Percentiles rank a stretch among this genome's conserved stretches.
Evolutionary conservation across 2,113 vertebrate genomes (phyloP).

Genomic region (Paedocypris sp.): DNA sequence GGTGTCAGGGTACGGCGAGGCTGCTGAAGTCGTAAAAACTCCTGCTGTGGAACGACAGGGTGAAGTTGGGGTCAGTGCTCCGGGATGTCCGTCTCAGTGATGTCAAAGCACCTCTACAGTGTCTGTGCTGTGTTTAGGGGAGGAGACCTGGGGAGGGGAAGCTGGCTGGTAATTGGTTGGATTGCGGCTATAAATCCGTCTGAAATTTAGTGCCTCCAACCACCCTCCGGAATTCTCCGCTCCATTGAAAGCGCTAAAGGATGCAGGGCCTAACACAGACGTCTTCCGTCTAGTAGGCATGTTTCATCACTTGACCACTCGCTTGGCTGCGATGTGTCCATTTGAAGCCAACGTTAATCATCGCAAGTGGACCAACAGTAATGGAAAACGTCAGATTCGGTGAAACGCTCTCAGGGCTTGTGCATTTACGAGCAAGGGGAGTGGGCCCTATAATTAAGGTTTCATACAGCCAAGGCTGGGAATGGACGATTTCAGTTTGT

Average conservation of each 20-base stretch:
- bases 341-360: conserved; percentile 16
- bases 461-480: conserved; percentile 21
- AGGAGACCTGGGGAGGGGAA: background rate
- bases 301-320: conserved; percentile 1
- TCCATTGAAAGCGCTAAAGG: no score
- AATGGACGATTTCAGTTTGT: conserved; percentile 17
- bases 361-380: conserved; percentile 2
- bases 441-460: conserved; percentile 23
- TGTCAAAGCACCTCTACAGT: conserved; percentile 49
- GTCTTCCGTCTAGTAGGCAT: background rate
- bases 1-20: conserved; percentile 42
- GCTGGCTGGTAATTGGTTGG: conserved; percentile 65
- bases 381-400: conserved; percentile 24
- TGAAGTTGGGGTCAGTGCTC: conserved; percentile 63
- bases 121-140: conserved; percentile 58
- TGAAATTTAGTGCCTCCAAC: conserved; percentile 50
- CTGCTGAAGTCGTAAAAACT: conserved; percentile 49
- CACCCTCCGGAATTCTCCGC: background rate
- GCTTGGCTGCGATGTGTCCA: background rate
- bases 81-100: conserved; percentile 53
- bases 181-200: conserved; percentile 62
- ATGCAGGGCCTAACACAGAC: no score
- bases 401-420: conserved; percentile 9
- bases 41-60: conserved; percentile 47
- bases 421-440: conserved; percentile 2